Percentiles rank a stretch among this genome's conserved stretches.
Evolutionary conservation across 2,113 vertebrate genomes (phyloP).

Genomic region (Cisticola juncidis): DNA sequence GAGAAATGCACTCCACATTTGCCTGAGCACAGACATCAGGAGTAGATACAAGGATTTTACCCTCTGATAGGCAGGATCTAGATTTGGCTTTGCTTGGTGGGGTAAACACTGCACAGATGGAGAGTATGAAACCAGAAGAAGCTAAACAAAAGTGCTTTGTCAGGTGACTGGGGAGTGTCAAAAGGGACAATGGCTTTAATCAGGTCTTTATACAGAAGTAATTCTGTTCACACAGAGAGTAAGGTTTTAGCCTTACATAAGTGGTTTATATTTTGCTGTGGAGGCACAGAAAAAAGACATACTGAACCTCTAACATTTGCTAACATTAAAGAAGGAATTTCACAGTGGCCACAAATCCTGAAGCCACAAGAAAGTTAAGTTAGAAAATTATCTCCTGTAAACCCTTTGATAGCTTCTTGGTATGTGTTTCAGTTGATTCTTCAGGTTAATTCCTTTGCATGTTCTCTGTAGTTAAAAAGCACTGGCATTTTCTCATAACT

Average conservation of each 20-base stretch:
- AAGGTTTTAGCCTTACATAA: neutral
- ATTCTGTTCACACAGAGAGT: neutral
- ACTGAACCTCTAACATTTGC: neutral
- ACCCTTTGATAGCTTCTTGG: neutral
- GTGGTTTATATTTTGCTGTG: neutral
- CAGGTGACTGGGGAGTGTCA: neutral
- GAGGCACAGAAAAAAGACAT: neutral
- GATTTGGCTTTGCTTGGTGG: neutral
- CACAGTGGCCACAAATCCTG: neutral
- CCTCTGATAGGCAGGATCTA: neutral
- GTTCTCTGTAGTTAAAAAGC: neutral
- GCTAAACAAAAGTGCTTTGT: neutral
- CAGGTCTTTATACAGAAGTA: neutral
- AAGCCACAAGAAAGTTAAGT: neutral
- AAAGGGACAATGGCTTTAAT: neutral
- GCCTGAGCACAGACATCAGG: neutral
- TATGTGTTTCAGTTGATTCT: neutral
- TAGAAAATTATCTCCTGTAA: neutral
- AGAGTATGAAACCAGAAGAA: neutral
- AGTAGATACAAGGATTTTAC: neutral
- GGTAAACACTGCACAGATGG: neutral
- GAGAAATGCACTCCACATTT: neutral
- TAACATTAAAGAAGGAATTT: neutral
- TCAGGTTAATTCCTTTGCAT: neutral
- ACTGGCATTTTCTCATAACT: conserved; percentile 37